A percentile compares a stretch with the other conserved stretches of the same genome.
These are phyloP conservation scores for Metopia argyrocephala DNA, from an alignment of 2,888 invertebrate genomes.

Conservation along the genomic window DNA sequence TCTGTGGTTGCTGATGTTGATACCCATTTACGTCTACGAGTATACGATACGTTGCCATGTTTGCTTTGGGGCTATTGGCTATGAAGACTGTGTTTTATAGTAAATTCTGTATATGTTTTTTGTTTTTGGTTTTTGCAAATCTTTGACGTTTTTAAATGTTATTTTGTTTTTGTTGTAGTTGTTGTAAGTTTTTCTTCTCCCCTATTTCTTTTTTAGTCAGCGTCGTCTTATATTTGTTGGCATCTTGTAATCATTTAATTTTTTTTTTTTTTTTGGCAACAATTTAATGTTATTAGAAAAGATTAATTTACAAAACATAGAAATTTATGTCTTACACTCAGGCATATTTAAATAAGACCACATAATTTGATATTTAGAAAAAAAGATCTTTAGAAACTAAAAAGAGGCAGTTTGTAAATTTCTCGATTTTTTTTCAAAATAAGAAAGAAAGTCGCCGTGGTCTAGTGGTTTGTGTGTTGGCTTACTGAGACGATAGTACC, in stretches of 20 bases:
- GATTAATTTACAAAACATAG: conserved; percentile 59
- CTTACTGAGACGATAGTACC: too few species aligned
- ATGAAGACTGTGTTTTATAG: conserved; percentile 2
- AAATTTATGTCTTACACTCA: conserved; percentile 41
- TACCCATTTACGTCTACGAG: conserved; percentile 23
- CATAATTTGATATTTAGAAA: background rate
- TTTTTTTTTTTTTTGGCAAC: conserved; percentile 61
- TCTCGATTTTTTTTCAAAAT: too few species aligned
- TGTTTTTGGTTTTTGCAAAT: conserved; percentile 26
- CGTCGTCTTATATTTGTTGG: conserved; percentile 28
- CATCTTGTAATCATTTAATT: conserved; percentile 59
- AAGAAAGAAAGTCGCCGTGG: too few species aligned
- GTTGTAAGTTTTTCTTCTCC: conserved; percentile 36
- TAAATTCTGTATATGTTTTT: conserved; percentile 19
- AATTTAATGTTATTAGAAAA: conserved; percentile 59
- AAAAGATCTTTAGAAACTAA: background rate
- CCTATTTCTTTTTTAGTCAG: background rate
- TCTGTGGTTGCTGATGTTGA: conserved; percentile 44
- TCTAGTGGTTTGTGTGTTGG: too few species aligned
- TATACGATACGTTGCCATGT: background rate
- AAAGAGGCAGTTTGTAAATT: too few species aligned
- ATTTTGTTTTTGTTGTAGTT: conserved; percentile 33
- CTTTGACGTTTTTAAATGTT: conserved; percentile 58
- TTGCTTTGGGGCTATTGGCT: background rate
- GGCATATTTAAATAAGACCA: conserved; percentile 23